These are phyloP conservation scores for Xenotilapia flavipinnis DNA, from an alignment of 2,113 vertebrate species.

Conservation along the genomic window DNA sequence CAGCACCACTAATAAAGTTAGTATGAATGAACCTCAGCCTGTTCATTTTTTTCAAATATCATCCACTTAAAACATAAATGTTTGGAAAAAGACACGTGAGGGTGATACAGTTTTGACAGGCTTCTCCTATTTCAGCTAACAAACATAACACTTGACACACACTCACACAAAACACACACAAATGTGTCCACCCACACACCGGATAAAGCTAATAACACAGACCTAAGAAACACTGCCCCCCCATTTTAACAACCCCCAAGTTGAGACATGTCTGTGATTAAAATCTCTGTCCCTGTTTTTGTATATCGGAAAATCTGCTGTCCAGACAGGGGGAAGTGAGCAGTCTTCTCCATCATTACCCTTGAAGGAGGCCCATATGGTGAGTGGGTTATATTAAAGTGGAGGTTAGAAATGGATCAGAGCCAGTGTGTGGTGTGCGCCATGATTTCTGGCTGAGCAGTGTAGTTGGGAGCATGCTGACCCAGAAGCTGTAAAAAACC, in stretches of 20 bases:
- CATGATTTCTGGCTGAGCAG: not conserved
- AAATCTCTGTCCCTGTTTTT: slow-evolving; percentile 23
- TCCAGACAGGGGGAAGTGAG: slow-evolving; percentile 57
- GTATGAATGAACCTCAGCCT: not conserved
- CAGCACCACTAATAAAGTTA: no score
- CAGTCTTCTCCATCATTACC: slow-evolving; percentile 44
- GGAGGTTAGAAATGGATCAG: slow-evolving; percentile 31
- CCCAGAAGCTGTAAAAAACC: not conserved
- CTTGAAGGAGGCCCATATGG: slow-evolving; percentile 52
- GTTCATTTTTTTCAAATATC: not conserved
- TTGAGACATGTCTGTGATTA: slow-evolving; percentile 47
- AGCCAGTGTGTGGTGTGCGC: slow-evolving; percentile 8
- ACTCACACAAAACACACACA: not conserved
- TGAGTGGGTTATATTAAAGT: slow-evolving; percentile 58
- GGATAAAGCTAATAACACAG: slow-evolving; percentile 35
- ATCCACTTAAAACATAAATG: not conserved
- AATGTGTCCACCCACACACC: slow-evolving; percentile 11
- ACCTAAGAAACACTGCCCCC: slow-evolving; percentile 3
- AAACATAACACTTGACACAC: not conserved
- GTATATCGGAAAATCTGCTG: slow-evolving; percentile 44
- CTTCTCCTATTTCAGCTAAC: not conserved
- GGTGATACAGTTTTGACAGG: not conserved
- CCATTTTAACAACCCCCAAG: slow-evolving; percentile 15
- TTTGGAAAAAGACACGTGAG: not conserved
- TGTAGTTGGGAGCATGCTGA: not conserved